phyloP scores from a whole-genome alignment of 2,797 vertebrate genomes.

The Chaetodon trifasciatus region DNA sequence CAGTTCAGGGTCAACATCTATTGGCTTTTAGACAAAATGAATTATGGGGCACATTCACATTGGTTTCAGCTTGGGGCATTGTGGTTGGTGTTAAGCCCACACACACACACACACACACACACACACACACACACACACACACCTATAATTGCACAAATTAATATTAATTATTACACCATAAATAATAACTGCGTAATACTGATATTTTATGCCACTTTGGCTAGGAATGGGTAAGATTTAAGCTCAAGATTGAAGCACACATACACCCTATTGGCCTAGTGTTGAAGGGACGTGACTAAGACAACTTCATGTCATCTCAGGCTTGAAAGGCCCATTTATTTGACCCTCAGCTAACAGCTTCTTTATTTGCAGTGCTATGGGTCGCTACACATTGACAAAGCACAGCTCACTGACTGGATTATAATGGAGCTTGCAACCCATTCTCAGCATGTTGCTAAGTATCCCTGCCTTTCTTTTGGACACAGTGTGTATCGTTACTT shows the following conservation, averaged over 20 bases:
- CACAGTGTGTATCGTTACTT: conserved; percentile 12
- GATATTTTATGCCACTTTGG: background rate
- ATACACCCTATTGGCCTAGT: background rate
- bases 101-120: no score
- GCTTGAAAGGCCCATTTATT: conserved; percentile 32
- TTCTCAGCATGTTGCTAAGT: conserved; percentile 27
- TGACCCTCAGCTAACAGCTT: conserved; percentile 33
- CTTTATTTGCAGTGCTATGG: conserved; percentile 39
- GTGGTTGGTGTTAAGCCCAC: background rate
- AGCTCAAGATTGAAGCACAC: background rate
- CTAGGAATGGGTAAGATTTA: background rate
- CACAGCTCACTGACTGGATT: conserved; percentile 23
- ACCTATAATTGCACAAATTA: no score
- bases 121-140: no score
- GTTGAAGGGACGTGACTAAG: conserved; percentile 4
- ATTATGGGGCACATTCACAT: background rate
- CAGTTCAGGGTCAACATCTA: background rate
- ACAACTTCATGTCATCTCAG: conserved; percentile 12
- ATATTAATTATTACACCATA: background rate
- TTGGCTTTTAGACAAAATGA: background rate
- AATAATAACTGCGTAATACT: no score
- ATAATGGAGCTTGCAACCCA: conserved; percentile 14
- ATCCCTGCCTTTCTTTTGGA: conserved; percentile 32
- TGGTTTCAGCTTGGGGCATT: background rate
- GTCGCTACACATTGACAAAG: conserved; percentile 54